These are phyloP conservation scores for Saxidomus purpurata DNA, from an alignment of 1,140 invertebrate genomes.

Conservation along the genomic window DNA sequence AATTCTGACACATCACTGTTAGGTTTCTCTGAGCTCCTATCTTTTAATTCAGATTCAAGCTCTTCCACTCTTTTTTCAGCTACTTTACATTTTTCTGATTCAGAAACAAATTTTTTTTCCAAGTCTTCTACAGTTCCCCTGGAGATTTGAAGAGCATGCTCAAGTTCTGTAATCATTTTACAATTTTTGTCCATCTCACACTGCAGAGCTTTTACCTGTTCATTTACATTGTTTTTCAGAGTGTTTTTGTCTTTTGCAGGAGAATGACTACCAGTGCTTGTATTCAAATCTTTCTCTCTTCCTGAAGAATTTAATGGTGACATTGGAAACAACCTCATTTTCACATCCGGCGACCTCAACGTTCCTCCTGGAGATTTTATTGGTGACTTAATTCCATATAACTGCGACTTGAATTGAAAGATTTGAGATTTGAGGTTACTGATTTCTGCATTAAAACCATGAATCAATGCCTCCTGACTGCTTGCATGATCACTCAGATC, in stretches of 20 bases:
- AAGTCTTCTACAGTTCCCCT: constrained; percentile 10
- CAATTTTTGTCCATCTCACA: constrained; percentile 50
- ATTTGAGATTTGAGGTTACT: constrained; percentile 49
- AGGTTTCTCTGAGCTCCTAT: neutral
- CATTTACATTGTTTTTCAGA: constrained; percentile 12
- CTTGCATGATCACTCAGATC: constrained; percentile 20
- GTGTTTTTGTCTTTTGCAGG: constrained; percentile 16
- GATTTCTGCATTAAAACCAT: constrained; percentile 64
- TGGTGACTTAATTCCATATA: constrained; percentile 44
- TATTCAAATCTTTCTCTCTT: neutral
- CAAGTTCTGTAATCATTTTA: constrained; percentile 53
- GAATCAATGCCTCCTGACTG: constrained; percentile 54
- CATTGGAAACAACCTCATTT: constrained; percentile 50
- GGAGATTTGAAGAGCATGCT: constrained; percentile 29
- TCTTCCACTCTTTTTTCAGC: neutral
- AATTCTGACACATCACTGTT: neutral
- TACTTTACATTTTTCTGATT: neutral
- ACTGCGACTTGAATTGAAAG: constrained; percentile 53
- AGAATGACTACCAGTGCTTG: neutral
- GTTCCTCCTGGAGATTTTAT: constrained; percentile 40
- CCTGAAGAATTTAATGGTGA: constrained; percentile 20
- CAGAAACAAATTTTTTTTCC: constrained; percentile 5
- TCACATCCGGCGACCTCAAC: constrained; percentile 29
- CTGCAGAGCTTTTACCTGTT: constrained; percentile 49
- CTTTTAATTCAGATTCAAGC: neutral